Base-by-base conservation (phyloP, 2,888 invertebrate genomes). In the Melangyna quadrimaculata region DNA sequence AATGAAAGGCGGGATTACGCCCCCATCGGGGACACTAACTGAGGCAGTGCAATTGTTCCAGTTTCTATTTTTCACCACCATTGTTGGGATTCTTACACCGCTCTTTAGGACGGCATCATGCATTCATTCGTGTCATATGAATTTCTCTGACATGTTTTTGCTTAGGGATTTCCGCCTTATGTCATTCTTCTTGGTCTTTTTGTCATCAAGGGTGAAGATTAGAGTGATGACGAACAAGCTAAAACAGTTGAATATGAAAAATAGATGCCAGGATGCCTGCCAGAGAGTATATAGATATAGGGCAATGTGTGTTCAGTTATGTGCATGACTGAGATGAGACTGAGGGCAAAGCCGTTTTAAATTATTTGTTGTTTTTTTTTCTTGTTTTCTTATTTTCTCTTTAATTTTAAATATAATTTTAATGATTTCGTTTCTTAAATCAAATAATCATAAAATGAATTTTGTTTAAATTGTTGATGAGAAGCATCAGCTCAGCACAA, bases 1-100 rank as follows among this genome's bases (percentile, higher is more conserved):
- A 86, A 86, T 86, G 86, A 86, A 81, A 86, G 86, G 69, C 86
- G 69, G 86, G 86, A 83, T 81, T 86, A 86, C 73, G 63, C 61
- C 73, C 77, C 77, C 81, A 65, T 32, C 24, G 81, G 72, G 63
- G 59, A 48, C 81, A 69, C 69, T 63, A 29, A 61, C 69, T 40
- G 77, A 73, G 81, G 81, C 86, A 73, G 63, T 81, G 81, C 86
- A 81, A 81, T 86, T 86, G 86, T 73, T 81, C 86, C 48, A 81
- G 81, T 73, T 86, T 86, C 86, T 73, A 51, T 69, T 70, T 86
- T 81, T 77, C 81, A 67, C 73, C 81, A 78, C 77, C 77, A 86
- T 86, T 77, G 73, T 81, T 77, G 57, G 59, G 29, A 48, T 63
- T 73, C 77, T 77, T 81, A 73, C 77, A 78, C 57, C 55, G 73